Evolutionary conservation across 2,113 vertebrate species (phyloP).

Genomic region (Bubo bubo): DNA sequence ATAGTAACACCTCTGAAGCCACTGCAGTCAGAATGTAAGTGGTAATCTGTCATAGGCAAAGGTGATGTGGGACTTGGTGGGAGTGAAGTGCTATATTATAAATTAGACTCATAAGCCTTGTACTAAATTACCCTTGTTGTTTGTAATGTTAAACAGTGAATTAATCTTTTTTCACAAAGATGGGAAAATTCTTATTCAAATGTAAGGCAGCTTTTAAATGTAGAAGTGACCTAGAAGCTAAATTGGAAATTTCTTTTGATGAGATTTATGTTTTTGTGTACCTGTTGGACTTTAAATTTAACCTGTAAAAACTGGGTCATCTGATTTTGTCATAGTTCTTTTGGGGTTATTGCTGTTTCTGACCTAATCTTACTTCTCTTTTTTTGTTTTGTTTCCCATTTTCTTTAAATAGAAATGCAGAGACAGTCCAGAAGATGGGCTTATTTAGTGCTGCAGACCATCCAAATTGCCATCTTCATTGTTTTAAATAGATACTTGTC

Average conservation of each 20-base stretch:
- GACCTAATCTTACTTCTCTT: neutral
- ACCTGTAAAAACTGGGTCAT: neutral
- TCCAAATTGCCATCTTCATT: neutral
- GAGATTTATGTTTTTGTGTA: neutral
- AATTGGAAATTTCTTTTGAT: neutral
- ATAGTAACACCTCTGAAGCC: neutral
- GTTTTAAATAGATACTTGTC: neutral
- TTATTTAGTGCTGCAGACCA: neutral
- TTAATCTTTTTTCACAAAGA: neutral
- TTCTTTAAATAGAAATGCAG: neutral
- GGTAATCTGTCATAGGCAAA: neutral
- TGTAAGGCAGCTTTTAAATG: neutral
- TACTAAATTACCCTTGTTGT: neutral
- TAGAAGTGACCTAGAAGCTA: neutral
- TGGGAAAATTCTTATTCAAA: conserved; percentile 41
- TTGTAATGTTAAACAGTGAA: conserved; percentile 20
- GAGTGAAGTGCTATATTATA: neutral
- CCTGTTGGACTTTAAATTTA: neutral
- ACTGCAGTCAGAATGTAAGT: neutral
- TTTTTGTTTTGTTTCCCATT: fast-evolving
- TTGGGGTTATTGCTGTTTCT: neutral
- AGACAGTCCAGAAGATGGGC: neutral
- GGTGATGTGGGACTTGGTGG: neutral
- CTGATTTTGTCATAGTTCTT: neutral
- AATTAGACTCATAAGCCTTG: neutral